A percentile compares a stretch with the other conserved stretches of the same genome.
Conservation (phyloP, 2,888 invertebrate species). For the Netelia fuscicornis region DNA sequence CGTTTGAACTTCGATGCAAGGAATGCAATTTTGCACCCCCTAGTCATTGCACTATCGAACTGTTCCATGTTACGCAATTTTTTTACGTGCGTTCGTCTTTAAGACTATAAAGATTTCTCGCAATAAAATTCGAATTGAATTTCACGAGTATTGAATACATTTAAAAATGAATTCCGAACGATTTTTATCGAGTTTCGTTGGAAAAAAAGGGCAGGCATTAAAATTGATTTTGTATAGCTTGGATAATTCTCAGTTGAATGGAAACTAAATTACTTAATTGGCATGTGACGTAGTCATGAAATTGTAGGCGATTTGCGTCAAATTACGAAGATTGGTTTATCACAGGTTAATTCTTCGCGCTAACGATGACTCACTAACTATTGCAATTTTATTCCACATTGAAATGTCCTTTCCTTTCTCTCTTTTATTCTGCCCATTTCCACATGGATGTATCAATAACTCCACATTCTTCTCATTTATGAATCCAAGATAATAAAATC, state of each 20-base stretch:
- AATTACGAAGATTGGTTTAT: constrained; percentile 5
- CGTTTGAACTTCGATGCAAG: background rate
- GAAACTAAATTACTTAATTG: background rate
- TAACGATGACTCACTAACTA: constrained; percentile 19
- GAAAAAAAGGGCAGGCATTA: background rate
- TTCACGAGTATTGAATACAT: background rate
- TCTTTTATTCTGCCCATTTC: background rate
- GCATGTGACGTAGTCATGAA: background rate
- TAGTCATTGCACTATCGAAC: background rate
- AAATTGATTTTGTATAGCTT: background rate
- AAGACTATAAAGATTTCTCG: background rate
- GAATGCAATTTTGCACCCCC: background rate
- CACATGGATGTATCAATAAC: background rate
- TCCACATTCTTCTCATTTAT: too few species aligned
- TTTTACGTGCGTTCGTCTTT: background rate
- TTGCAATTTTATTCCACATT: background rate
- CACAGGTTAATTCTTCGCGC: background rate
- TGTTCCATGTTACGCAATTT: background rate
- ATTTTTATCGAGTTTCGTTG: background rate
- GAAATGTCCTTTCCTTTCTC: background rate
- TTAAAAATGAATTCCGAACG: background rate
- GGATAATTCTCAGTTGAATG: background rate
- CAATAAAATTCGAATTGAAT: background rate
- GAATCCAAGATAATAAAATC: too few species aligned
- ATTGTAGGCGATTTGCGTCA: background rate